phyloP scores from a whole-genome alignment of 2,113 vertebrate genomes.

The Gadus macrocephalus region DNA sequence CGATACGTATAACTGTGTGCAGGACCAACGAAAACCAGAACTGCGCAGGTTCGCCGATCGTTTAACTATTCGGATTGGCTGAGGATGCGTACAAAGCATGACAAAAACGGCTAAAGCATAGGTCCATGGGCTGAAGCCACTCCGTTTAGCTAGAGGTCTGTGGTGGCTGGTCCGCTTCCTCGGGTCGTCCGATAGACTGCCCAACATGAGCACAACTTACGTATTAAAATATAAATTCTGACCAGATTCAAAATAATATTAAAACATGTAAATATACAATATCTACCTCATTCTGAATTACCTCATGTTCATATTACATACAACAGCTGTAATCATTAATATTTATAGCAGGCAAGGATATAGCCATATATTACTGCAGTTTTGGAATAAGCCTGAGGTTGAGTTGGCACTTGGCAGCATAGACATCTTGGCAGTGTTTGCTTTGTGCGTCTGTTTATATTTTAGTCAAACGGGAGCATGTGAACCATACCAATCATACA shows the following conservation, averaged over 20 bases:
- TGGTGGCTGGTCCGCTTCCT: too few relatives aligned
- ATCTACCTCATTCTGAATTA: too few relatives aligned
- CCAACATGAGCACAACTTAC: too few relatives aligned
- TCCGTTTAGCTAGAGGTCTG: not conserved
- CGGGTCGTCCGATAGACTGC: too few relatives aligned
- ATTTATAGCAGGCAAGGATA: slow-evolving; percentile 40
- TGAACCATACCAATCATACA: too few relatives aligned
- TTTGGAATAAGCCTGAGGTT: slow-evolving; percentile 56
- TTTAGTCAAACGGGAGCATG: slow-evolving; percentile 6
- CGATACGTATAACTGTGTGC: slow-evolving; percentile 48
- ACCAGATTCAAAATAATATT: too few relatives aligned
- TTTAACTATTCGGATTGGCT: not conserved
- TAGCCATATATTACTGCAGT: slow-evolving; percentile 12
- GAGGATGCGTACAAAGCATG: not conserved
- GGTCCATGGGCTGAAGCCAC: not conserved
- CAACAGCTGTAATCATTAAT: not conserved
- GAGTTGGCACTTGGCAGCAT: slow-evolving; percentile 76
- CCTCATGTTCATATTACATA: too few relatives aligned
- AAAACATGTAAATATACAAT: too few relatives aligned
- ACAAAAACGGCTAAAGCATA: too few relatives aligned
- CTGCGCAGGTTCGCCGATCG: not conserved
- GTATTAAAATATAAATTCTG: too few relatives aligned
- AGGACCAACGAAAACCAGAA: slow-evolving; percentile 27
- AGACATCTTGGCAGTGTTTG: slow-evolving; percentile 56
- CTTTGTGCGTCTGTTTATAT: slow-evolving; percentile 38